Evolutionary conservation across 2,797 vertebrate genomes (phyloP).

Genomic region (Dipus sagitta): DNA sequence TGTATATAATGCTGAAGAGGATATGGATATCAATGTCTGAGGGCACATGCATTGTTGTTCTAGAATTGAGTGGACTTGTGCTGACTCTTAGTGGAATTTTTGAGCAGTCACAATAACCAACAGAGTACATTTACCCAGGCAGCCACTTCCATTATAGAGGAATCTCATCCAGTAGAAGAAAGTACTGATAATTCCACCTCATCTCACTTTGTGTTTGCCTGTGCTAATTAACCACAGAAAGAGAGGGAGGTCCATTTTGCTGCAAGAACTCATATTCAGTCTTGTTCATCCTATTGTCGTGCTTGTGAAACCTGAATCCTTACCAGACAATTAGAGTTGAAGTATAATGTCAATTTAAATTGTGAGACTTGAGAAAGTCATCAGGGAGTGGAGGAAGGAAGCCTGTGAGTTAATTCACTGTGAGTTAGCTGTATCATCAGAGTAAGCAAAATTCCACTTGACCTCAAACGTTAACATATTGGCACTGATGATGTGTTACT

Average conservation of each 20-base stretch:
- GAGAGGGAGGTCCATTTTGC: conserved; percentile 54
- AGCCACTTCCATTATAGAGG: neutral
- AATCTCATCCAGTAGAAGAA: neutral
- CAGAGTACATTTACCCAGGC: neutral
- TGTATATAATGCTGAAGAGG: neutral
- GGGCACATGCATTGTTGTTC: neutral
- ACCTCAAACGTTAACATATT: neutral
- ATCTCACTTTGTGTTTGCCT: conserved; percentile 50
- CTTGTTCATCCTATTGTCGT: conserved; percentile 42
- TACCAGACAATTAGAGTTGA: conserved; percentile 56
- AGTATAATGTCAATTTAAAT: conserved; percentile 42
- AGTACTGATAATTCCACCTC: neutral
- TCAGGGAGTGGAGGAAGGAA: neutral
- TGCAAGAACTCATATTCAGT: conserved; percentile 38
- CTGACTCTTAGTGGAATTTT: conserved; percentile 19
- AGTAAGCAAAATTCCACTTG: conserved; percentile 2
- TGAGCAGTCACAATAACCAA: neutral
- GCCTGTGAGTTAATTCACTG: no score
- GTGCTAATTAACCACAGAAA: conserved; percentile 32
- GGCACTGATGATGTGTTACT: neutral
- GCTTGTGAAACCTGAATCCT: conserved; percentile 44
- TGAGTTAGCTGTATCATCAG: neutral
- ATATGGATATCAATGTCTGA: neutral
- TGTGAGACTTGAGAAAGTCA: neutral
- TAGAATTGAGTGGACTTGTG: neutral